phyloP scores from a whole-genome alignment of 1,140 invertebrate species.

The Eufriesea mexicana region DNA sequence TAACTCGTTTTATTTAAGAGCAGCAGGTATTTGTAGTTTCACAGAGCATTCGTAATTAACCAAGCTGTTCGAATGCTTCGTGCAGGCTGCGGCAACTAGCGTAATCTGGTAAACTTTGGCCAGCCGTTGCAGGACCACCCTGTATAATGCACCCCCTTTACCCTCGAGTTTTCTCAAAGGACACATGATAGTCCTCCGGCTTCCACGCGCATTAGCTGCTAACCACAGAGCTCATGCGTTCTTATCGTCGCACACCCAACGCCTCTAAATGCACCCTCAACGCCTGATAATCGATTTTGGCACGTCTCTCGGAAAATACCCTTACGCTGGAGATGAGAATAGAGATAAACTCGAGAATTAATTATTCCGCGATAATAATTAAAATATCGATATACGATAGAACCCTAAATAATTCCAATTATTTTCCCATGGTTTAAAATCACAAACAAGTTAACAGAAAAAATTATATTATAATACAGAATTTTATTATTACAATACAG shows the following conservation, averaged over 20 bases:
- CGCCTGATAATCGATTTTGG: background rate
- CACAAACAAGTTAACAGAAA: too few species aligned
- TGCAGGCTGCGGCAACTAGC: background rate
- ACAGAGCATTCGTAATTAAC: background rate
- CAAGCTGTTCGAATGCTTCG: too few species aligned
- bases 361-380: too few species aligned
- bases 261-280: background rate
- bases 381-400: too few species aligned
- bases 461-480: too few species aligned
- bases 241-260: background rate
- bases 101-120: constrained; percentile 1
- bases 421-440: too few species aligned
- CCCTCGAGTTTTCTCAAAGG: background rate
- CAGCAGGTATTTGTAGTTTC: background rate
- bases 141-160: constrained; percentile 14
- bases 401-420: too few species aligned
- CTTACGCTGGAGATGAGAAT: too few species aligned
- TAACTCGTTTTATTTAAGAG: background rate
- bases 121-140: background rate
- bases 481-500: too few species aligned
- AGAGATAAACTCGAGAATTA: too few species aligned
- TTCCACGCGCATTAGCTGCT: background rate
- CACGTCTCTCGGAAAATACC: too few species aligned
- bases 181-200: background rate
- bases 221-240: background rate